Percentiles rank a stretch among this genome's conserved stretches.
These are phyloP conservation scores for Ceramica pisi DNA, from an alignment of 2,888 invertebrate species.

Conservation along the genomic window DNA sequence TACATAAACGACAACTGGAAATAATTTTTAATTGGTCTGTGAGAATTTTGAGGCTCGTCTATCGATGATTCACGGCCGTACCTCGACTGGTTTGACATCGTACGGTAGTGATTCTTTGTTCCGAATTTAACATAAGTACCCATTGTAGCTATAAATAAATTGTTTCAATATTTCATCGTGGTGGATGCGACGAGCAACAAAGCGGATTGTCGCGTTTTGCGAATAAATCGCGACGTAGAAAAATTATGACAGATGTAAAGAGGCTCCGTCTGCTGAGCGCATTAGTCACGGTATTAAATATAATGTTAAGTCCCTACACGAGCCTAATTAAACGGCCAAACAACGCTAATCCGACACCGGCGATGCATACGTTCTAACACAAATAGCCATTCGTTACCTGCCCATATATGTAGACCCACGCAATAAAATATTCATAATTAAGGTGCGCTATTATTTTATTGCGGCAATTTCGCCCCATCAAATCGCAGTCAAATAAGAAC, in stretches of 20 bases:
- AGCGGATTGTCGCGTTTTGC: conserved; percentile 86
- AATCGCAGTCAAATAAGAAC: conserved; percentile 88
- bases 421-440: conserved; percentile 79
- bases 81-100: conserved; percentile 69
- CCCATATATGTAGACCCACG: conserved; percentile 58
- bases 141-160: conserved; percentile 81
- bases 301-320: conserved; percentile 81
- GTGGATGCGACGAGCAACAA: conserved; percentile 79
- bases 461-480: conserved; percentile 85
- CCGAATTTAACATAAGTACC: conserved; percentile 73
- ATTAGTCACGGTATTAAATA: conserved; percentile 88
- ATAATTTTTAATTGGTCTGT: conserved; percentile 80
- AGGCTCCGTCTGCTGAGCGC: conserved; percentile 75
- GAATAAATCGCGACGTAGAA: conserved; percentile 89
- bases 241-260: conserved; percentile 89
- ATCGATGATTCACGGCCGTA: conserved; percentile 77
- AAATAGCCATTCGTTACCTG: conserved; percentile 74
- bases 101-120: conserved; percentile 75
- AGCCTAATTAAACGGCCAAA: conserved; percentile 82
- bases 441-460: conserved; percentile 84
- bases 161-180: conserved; percentile 80
- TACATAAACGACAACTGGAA: conserved; percentile 77
- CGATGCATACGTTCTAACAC: conserved; percentile 73
- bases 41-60: conserved; percentile 75
- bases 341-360: conserved; percentile 79